A percentile compares a stretch with the other conserved stretches of the same genome.
phyloP scores from a whole-genome alignment of 2,888 invertebrate species.

The Stegophylla sp. region DNA sequence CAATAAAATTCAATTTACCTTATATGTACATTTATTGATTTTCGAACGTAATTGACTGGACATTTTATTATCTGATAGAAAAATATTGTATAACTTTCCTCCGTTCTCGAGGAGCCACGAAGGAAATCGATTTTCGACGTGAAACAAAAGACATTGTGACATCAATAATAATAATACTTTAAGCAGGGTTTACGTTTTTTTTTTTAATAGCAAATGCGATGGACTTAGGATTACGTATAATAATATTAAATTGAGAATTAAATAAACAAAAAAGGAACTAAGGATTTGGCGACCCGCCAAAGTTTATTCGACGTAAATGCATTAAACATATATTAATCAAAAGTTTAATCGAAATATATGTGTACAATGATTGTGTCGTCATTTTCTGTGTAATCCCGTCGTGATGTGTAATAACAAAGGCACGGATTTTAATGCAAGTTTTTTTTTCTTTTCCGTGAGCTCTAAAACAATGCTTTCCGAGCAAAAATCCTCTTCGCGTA shows the following conservation, averaged over 20 bases:
- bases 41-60: too few species aligned
- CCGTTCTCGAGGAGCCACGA: too few species aligned
- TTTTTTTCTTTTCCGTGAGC: too few species aligned
- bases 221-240: neutral
- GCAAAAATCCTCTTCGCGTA: too few species aligned
- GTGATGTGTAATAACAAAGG: too few species aligned
- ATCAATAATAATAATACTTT: neutral
- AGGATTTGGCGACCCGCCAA: constrained; percentile 1
- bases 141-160: neutral
- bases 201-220: neutral
- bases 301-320: neutral
- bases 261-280: neutral
- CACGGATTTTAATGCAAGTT: too few species aligned
- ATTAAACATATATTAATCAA: constrained; percentile 1
- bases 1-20: neutral
- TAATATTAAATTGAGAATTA: neutral
- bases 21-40: neutral
- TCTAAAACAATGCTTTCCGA: too few species aligned
- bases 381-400: neutral
- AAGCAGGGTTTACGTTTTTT: neutral
- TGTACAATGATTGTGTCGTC: neutral
- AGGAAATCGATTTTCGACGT: neutral
- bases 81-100: neutral
- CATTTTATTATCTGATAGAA: neutral
- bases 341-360: constrained; percentile 1